A percentile compares a stretch with the other conserved stretches of the same genome.
Conservation (phyloP, 2,888 invertebrate genomes). For the Cephalotes varians region DNA sequence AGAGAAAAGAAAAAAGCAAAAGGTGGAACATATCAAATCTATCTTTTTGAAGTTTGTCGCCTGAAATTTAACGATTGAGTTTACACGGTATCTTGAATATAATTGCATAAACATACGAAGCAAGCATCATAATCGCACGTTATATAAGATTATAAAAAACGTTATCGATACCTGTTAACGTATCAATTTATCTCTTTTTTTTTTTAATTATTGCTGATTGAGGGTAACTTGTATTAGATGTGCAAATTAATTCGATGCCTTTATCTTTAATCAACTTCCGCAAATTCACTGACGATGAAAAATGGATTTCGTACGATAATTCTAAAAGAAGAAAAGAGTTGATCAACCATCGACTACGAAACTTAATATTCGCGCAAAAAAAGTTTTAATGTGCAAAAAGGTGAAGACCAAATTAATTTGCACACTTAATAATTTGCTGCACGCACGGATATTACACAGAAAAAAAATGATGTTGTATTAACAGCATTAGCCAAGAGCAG, state of each 20-base stretch:
- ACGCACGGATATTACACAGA: not conserved
- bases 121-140: not conserved
- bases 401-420: too few species aligned
- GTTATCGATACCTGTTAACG: conserved; percentile 25
- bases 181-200: conserved; percentile 10
- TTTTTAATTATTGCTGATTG: not conserved
- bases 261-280: too few species aligned
- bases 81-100: conserved; percentile 8
- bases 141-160: conserved; percentile 39
- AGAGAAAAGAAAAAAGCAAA: not conserved
- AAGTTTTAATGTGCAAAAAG: too few species aligned
- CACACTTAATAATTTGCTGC: not conserved
- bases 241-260: too few species aligned
- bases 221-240: not conserved
- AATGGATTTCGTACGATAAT: too few species aligned
- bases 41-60: not conserved
- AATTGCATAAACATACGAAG: conserved; percentile 28
- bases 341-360: too few species aligned
- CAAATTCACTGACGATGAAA: too few species aligned
- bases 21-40: not conserved
- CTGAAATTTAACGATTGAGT: conserved; percentile 17
- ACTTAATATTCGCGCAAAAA: too few species aligned
- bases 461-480: too few species aligned
- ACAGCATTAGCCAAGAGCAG: too few species aligned
- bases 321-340: too few species aligned